Percentiles rank a stretch among this genome's conserved stretches.
Evolutionary conservation across 1,140 invertebrate species (phyloP).

Genomic region (Stegodyphus mimosarum): DNA sequence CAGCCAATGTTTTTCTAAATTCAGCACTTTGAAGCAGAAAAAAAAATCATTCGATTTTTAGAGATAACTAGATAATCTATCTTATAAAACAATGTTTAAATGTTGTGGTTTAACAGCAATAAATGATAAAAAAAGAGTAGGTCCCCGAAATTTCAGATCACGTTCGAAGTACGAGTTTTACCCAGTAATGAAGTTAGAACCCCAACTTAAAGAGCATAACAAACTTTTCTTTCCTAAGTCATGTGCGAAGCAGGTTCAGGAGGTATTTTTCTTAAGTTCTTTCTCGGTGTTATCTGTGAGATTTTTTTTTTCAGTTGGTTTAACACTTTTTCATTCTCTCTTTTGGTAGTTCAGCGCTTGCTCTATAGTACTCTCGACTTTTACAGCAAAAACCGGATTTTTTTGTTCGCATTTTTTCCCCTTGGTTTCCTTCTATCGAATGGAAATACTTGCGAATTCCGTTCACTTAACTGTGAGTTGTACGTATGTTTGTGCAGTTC

Average conservation of each 20-base stretch:
- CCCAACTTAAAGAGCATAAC: conserved; percentile 57
- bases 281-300: conserved; percentile 29
- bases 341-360: neutral
- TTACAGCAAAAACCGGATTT: neutral
- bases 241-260: conserved; percentile 24
- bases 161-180: conserved; percentile 52
- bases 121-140: conserved; percentile 27
- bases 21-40: conserved; percentile 7
- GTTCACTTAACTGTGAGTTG: too few species aligned
- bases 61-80: conserved; percentile 54
- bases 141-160: conserved; percentile 47
- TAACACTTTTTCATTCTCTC: neutral
- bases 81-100: conserved; percentile 53
- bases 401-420: neutral
- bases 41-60: conserved; percentile 6
- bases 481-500: too few species aligned
- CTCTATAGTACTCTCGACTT: too few species aligned
- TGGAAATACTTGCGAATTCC: too few species aligned
- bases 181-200: conserved; percentile 53
- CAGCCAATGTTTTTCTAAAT: conserved; percentile 53
- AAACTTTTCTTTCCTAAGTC: conserved; percentile 35
- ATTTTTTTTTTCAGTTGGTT: conserved; percentile 26
- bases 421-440: neutral
- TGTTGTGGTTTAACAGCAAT: conserved; percentile 46
- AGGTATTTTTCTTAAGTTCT: conserved; percentile 46